A percentile compares a stretch with the other conserved stretches of the same genome.
Evolutionary conservation across 1,140 invertebrate genomes (phyloP).

Genomic region (Drosophila hydei): DNA sequence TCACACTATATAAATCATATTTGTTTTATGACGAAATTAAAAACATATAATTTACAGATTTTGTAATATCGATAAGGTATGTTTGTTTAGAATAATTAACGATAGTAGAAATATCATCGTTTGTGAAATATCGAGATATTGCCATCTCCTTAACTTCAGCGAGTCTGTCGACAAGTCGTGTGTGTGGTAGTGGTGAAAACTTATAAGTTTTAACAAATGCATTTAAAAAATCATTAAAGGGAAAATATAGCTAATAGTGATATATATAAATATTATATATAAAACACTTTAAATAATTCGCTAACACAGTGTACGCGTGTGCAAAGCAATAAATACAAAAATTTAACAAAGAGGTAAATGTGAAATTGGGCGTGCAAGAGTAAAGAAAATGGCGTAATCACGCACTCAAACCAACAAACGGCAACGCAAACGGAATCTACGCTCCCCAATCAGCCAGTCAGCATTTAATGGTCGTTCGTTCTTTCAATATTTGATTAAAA

Average conservation of each 20-base stretch:
- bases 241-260: slow-evolving; percentile 28
- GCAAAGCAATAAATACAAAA: slow-evolving; percentile 31
- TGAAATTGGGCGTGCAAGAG: slow-evolving; percentile 72
- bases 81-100: background rate
- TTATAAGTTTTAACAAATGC: slow-evolving; percentile 48
- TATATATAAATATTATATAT: slow-evolving; percentile 42
- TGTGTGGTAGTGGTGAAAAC: slow-evolving; percentile 48
- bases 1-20: background rate
- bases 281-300: slow-evolving; percentile 35
- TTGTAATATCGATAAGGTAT: background rate
- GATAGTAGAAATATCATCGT: background rate
- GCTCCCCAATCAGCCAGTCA: slow-evolving; percentile 69
- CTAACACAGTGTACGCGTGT: slow-evolving; percentile 51
- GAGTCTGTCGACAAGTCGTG: slow-evolving; percentile 49
- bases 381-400: slow-evolving; percentile 82
- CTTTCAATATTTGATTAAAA: slow-evolving; percentile 55
- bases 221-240: slow-evolving; percentile 38
- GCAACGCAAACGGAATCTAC: slow-evolving; percentile 72
- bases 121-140: slow-evolving; percentile 10
- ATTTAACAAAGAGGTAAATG: slow-evolving; percentile 67
- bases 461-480: slow-evolving; percentile 52
- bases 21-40: background rate
- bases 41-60: background rate
- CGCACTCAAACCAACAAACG: slow-evolving; percentile 71
- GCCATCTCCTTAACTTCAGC: slow-evolving; percentile 33